phyloP scores from a whole-genome alignment of 2,113 vertebrate genomes.

The Pavo muticus region DNA sequence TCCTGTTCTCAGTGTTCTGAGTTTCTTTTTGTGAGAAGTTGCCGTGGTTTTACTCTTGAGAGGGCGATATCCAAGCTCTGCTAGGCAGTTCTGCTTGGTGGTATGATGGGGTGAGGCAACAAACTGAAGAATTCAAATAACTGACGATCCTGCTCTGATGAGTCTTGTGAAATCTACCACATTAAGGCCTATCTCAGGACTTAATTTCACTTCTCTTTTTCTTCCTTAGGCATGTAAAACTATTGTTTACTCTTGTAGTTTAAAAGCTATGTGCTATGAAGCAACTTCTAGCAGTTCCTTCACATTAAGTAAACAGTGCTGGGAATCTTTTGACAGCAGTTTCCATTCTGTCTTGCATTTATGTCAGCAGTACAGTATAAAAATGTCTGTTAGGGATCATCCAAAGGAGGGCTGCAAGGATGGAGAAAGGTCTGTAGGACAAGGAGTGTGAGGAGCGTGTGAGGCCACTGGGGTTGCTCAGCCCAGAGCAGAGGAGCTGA shows the following conservation, averaged over 20 bases:
- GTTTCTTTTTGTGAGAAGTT: background rate
- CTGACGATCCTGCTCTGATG: background rate
- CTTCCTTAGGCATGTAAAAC: background rate
- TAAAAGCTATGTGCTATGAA: background rate
- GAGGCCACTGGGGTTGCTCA: too few relatives aligned
- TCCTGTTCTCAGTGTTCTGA: background rate
- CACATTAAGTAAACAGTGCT: background rate
- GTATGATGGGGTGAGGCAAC: background rate
- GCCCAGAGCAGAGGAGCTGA: too few relatives aligned
- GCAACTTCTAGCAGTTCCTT: background rate
- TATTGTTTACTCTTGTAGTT: background rate
- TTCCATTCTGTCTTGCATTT: background rate
- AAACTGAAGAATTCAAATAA: background rate
- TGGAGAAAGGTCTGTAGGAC: too few relatives aligned
- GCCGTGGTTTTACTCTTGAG: background rate
- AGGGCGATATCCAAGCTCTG: background rate
- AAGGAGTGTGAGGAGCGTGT: too few relatives aligned
- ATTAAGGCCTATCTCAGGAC: background rate
- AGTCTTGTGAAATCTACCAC: background rate
- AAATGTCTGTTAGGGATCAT: too few relatives aligned
- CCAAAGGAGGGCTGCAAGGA: too few relatives aligned
- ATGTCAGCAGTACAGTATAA: background rate
- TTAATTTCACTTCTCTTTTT: background rate
- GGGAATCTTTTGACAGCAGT: background rate
- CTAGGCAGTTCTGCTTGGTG: fast-evolving